Percentiles rank a stretch among this genome's conserved stretches.
phyloP scores from a whole-genome alignment of 2,113 vertebrate genomes.

The Percopsis transmontana region DNA sequence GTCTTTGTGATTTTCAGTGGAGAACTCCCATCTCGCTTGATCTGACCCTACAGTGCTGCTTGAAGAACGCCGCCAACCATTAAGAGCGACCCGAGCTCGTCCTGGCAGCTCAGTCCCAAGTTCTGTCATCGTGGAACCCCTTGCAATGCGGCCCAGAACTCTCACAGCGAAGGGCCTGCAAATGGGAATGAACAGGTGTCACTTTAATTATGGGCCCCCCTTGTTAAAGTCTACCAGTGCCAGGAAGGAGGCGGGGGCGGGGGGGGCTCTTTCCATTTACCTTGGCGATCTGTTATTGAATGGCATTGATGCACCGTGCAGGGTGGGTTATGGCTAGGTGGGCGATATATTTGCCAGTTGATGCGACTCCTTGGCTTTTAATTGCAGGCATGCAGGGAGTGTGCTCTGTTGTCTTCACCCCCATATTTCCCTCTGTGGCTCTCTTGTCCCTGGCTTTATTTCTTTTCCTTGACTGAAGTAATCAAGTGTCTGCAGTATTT shows the following conservation, averaged over 20 bases:
- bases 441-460: neutral
- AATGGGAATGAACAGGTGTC: conserved; percentile 72
- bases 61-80: conserved; percentile 41
- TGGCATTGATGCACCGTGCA: conserved; percentile 42
- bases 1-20: conserved; percentile 6
- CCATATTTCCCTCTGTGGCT: conserved; percentile 5
- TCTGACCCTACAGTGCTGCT: conserved; percentile 19
- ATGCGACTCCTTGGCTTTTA: conserved; percentile 61
- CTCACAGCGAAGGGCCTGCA: conserved; percentile 30
- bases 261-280: conserved; percentile 71
- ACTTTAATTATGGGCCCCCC: conserved; percentile 72
- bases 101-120: conserved; percentile 25
- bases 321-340: conserved; percentile 44
- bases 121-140: conserved; percentile 35
- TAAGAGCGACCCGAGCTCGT: conserved; percentile 44
- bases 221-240: conserved; percentile 31
- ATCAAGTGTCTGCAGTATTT: no score
- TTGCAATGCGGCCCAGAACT: conserved; percentile 13
- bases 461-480: no score
- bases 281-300: conserved; percentile 53
- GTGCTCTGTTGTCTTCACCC: conserved; percentile 24
- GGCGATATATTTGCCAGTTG: conserved; percentile 51
- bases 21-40: conserved; percentile 22
- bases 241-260: conserved; percentile 27
- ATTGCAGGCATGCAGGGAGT: conserved; percentile 55